These are phyloP conservation scores for Latrodectus hesperus DNA, from an alignment of 2,888 invertebrate species.

Conservation along the genomic window DNA sequence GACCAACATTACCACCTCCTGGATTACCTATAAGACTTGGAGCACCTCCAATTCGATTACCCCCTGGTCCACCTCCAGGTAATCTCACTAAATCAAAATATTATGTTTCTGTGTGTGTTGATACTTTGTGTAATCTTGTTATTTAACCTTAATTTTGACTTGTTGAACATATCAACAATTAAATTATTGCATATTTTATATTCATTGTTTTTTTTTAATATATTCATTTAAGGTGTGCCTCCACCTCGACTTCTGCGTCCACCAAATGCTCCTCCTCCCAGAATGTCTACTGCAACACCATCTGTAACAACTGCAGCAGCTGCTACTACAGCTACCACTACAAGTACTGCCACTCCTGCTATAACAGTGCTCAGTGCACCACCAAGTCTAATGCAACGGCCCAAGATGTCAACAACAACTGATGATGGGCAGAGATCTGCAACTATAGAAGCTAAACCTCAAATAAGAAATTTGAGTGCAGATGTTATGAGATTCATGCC, in stretches of 20 bases:
- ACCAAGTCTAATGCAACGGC: conserved; percentile 85
- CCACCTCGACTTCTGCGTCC: conserved; percentile 70
- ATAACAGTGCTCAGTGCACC: conserved; percentile 81
- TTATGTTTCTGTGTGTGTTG: background rate
- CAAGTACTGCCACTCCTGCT: conserved; percentile 81
- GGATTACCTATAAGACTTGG: conserved; percentile 77
- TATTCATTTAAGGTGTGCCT: conserved; percentile 68
- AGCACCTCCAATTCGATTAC: conserved; percentile 76
- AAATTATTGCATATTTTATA: background rate
- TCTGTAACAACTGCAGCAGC: conserved; percentile 74
- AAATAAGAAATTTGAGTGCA: conserved; percentile 92
- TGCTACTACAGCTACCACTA: conserved; percentile 7
- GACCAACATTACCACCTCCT: conserved; percentile 77
- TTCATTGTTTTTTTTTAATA: background rate
- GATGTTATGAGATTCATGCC: conserved; percentile 97
- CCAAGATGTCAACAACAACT: conserved; percentile 69
- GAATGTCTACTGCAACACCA: conserved; percentile 70
- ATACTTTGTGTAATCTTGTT: background rate
- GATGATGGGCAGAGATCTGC: conserved; percentile 76
- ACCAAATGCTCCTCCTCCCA: conserved; percentile 65
- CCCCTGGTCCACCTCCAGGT: conserved; percentile 81
- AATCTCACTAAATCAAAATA: background rate
- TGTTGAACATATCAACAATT: background rate
- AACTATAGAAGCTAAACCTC: conserved; percentile 96
- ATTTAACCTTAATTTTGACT: background rate